Evolutionary conservation across 2,113 vertebrate species (phyloP), one percentile per base, ranked within the genome.

Genomic region (Strigops habroptila): DNA sequence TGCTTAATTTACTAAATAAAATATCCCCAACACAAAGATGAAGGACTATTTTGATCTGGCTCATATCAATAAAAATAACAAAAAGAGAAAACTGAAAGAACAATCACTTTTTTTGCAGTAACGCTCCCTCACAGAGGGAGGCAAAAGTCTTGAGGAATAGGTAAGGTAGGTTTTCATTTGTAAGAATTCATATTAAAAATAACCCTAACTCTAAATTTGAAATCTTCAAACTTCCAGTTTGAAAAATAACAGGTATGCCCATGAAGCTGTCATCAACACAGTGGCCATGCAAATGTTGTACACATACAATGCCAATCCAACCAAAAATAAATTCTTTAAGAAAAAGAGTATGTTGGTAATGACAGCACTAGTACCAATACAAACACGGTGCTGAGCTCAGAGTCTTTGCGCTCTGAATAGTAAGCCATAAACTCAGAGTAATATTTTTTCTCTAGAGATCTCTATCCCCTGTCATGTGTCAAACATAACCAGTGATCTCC

Each of bases 401-500:
- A 60, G 55, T 93, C 84, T 95, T 82, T 96, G 82, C 78, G 96
- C 88, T 95, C 89, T 93, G 91, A 95, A 94, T 71, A 94, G 81
- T 90, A 96, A 95, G 91, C 96, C 93, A 96, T 85, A 88, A 87
- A 90, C 78, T 93, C 67, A 91, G 37, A 90, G 83, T 52, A 92
- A 46, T 88, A 76, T 90, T 52, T 91, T 90, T 94, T 95, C 84
- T 97, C 14, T 6, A 94, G 88, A 92, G 78, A 94, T 92, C 68
- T 82, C 37, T 88, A 95, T 98, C 97, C 96, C 97, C 94, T 97
- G 86, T 49, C 59, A 96, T 95, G 97, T 97, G 92, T 98, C 95
- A 96, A 94, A 98, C 88, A 97, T 97, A 96, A 97, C 97, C 97
- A 98, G 98, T 97, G 97, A 98, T 98, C 97, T 98, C 98, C 97